Evolutionary conservation across 2,888 invertebrate genomes (phyloP), one percentile per base, ranked within the genome.

Genomic region (Synergus umbraculus): DNA sequence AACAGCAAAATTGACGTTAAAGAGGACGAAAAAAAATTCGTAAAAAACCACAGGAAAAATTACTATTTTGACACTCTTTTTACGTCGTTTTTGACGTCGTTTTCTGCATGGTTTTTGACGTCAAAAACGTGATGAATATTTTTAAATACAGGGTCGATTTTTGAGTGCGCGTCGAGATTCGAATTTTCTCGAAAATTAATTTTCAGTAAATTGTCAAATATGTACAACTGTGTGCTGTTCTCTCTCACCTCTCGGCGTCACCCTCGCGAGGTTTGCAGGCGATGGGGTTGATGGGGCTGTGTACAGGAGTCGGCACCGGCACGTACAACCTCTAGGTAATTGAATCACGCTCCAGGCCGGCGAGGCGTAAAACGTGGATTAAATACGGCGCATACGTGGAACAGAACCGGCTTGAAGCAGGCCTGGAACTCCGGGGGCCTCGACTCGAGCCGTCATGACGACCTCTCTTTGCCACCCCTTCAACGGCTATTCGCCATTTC

Each of bases 321-420:
- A 79, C 83, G 81, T 83, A 81, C 84, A 81, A 83, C 81, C 82
- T 82, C 79, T 80, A 79, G 82, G 82, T 88, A 88, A 88, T 88
- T 86, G 87, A 88, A 88, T 88, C 86, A 85, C 84, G 84, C 86
- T 85, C 78, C 76, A 78, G 80, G 66, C 79, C 80, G 81, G 78
- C 86, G 83, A 86, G 83, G 84, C 87, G 84, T 86, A 85, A 88
- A 88, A 87, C 84, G 83, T 79, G 87, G 85, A 87, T 88, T 88
- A 88, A 88, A 87, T 87, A 84, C 86, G 83, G 83, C 83, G 81
- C 86, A 84, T 85, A 87, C 85, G 85, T 83, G 83, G 81, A 81
- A 83, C 73, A 64, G 79, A 82, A 81, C 64, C 78, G 54, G 46
- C 67, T 44, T 76, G 63, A 77, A 77, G 64, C 37, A 44, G 44